These are phyloP conservation scores for Carassius auratus DNA, from an alignment of 2,113 vertebrate genomes.

Conservation along the genomic window DNA sequence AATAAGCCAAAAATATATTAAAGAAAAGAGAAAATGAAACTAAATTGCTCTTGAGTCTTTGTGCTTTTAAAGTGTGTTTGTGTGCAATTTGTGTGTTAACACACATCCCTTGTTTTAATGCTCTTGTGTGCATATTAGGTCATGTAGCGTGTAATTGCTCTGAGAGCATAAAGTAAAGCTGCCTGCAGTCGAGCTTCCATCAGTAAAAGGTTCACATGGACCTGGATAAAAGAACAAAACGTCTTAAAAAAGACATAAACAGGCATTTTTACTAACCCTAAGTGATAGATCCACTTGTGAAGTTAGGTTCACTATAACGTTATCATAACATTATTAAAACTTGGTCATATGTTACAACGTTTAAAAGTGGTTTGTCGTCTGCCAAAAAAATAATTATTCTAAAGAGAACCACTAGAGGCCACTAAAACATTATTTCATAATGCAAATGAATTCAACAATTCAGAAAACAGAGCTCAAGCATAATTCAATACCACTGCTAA, in stretches of 20 bases:
- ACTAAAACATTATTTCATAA: neutral
- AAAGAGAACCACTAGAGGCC: neutral
- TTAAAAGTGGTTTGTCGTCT: neutral
- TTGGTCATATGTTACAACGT: neutral
- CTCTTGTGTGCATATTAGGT: conserved; percentile 63
- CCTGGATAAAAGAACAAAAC: conserved; percentile 68
- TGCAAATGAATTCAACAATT: neutral
- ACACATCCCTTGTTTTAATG: neutral
- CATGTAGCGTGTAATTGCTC: conserved; percentile 83
- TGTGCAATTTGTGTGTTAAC: conserved; percentile 5
- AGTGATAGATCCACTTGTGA: neutral
- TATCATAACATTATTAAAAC: neutral
- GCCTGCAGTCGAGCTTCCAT: conserved; percentile 95
- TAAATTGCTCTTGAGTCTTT: neutral
- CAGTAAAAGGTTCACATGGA: conserved; percentile 90
- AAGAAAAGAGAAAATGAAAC: conserved; percentile 14
- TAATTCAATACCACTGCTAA: neutral
- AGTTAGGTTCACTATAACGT: too few species aligned
- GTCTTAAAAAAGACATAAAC: neutral
- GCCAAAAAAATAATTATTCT: neutral
- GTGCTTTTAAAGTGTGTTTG: conserved; percentile 45
- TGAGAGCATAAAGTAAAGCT: conserved; percentile 87
- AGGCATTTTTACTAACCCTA: neutral
- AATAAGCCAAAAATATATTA: neutral
- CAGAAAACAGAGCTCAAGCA: neutral